phyloP scores from a whole-genome alignment of 2,888 invertebrate genomes.

The Apamea epomidion region DNA sequence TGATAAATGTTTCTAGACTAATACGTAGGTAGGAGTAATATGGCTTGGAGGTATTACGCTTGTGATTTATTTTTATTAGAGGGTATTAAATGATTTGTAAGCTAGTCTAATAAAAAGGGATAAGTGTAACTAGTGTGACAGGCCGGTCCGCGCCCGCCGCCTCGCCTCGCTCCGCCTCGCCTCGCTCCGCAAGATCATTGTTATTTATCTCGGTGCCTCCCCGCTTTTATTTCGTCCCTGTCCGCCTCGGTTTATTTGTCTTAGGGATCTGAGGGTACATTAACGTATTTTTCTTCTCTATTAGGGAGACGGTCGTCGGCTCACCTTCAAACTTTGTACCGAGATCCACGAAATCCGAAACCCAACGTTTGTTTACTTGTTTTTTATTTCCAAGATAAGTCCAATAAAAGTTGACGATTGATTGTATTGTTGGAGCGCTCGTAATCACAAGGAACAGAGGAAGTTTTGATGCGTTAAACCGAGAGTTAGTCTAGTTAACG shows the following conservation, averaged over 20 bases:
- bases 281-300: conserved; percentile 91
- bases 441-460: conserved; percentile 80
- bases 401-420: conserved; percentile 90
- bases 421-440: conserved; percentile 84
- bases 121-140: conserved; percentile 80
- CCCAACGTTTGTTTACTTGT: conserved; percentile 84
- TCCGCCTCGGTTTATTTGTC: conserved; percentile 89
- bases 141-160: conserved; percentile 54
- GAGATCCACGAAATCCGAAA: conserved; percentile 82
- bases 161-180: conserved; percentile 68
- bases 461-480: conserved; percentile 80
- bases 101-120: conserved; percentile 75
- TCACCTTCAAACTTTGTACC: conserved; percentile 88
- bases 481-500: conserved; percentile 77
- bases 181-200: conserved; percentile 85
- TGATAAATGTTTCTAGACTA: conserved; percentile 56
- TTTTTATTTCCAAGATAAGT: conserved; percentile 87
- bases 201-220: conserved; percentile 87
- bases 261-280: conserved; percentile 89
- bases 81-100: conserved; percentile 71
- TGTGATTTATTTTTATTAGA: conserved; percentile 68
- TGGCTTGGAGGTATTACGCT: conserved; percentile 53
- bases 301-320: conserved; percentile 87
- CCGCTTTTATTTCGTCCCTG: conserved; percentile 88
- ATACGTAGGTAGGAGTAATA: conserved; percentile 54